Evolutionary conservation across 2,797 vertebrate species (phyloP).

Genomic region (Lutjanus argentimaculatus): DNA sequence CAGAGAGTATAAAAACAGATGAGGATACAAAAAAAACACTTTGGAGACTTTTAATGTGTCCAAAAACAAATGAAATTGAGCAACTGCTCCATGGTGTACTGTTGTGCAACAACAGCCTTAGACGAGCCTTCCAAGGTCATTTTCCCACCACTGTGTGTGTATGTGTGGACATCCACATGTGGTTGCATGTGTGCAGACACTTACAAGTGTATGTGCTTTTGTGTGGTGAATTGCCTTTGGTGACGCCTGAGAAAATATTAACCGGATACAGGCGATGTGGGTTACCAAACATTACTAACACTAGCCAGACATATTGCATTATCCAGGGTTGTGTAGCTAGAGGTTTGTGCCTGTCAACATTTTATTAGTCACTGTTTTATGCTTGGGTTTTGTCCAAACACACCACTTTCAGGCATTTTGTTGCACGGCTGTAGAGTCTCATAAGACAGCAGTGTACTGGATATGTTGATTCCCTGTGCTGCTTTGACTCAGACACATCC

Average conservation of each 20-base stretch:
- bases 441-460: constrained; percentile 50
- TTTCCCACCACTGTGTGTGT: constrained; percentile 56
- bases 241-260: constrained; percentile 41
- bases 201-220: constrained; percentile 15
- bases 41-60: constrained; percentile 40
- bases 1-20: constrained; percentile 59
- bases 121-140: constrained; percentile 29
- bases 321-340: constrained; percentile 32
- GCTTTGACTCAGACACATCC: constrained; percentile 69
- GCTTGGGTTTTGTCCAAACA: constrained; percentile 61
- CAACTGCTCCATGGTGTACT: constrained; percentile 35
- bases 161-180: constrained; percentile 6
- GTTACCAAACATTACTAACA: constrained; percentile 61
- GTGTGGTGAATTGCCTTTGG: constrained; percentile 35
- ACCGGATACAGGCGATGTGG: constrained; percentile 44
- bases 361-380: constrained; percentile 66
- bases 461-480: constrained; percentile 52
- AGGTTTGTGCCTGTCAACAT: constrained; percentile 60
- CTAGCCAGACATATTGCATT: constrained; percentile 45
- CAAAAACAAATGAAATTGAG: constrained; percentile 50
- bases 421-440: constrained; percentile 46
- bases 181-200: constrained; percentile 15
- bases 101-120: constrained; percentile 50
- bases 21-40: constrained; percentile 35
- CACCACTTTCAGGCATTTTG: constrained; percentile 43